Base-by-base conservation (phyloP, 53 echinoderm and acorn worm species). In the Temnopleurus reevesii region DNA sequence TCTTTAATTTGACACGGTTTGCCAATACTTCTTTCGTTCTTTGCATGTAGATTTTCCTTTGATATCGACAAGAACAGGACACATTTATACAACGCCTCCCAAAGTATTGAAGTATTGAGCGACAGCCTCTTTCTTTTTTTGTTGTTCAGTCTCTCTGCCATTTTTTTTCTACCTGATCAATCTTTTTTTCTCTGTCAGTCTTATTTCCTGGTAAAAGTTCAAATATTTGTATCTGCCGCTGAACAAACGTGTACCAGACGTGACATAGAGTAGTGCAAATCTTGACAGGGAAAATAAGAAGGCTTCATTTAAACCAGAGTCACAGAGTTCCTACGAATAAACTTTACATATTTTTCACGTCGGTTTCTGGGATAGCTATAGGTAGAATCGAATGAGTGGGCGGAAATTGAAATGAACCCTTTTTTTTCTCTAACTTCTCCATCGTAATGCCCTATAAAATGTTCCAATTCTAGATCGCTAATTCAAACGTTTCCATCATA, bases 1-100 rank as follows among this genome's bases (percentile, higher is more conserved):
- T 87, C 88, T 49, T 87, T 66, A 87, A 66, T 87, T 87, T 87
- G 76, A 71, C 88, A 87, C 88, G 76, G 71, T 87, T 66, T 61
- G 61, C 60, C 86, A 79, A 79, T 79, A 79, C 49, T 49, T 30
- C 79, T 47, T 79, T 27, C 79, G 49, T 79, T 49, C 49, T 46
- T 79, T 79, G 79, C 79, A 79, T 79, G 83, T 83, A 83, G 83
- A 83, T 83, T 83, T 83, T 83, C 83, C 51, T 83, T 83, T 83
- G 54, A 83, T 83, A 79, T 41, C 35, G 36, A 56, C 83, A 35
- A 55, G 83, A 83, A 83, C 17, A 36, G 57, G 55, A 55, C 83
- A 83, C 83, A 83, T 83, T 83, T 83, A 83, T 83, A 83, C 57
- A 80, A 83, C 57, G 83, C 83, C 83, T 83, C 38, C 8, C 49